Evolutionary conservation across 2,888 invertebrate genomes (phyloP).

Genomic region (Pammene fasciana): DNA sequence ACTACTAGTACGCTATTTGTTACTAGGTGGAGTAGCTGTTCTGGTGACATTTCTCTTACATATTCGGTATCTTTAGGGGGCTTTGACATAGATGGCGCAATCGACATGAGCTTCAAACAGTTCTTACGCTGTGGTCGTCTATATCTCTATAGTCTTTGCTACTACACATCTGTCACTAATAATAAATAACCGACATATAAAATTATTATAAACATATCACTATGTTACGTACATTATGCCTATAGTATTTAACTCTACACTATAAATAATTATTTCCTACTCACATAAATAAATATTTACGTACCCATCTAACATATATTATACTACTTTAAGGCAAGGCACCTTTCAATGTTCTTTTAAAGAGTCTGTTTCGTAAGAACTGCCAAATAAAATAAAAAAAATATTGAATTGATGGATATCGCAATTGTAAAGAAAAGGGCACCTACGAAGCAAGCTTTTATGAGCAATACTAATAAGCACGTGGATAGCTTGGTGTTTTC

Average conservation of each 20-base stretch:
- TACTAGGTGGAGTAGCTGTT: no score
- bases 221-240: slow-evolving; percentile 3
- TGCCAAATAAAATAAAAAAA: background rate
- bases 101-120: no score
- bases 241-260: slow-evolving; percentile 13
- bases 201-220: slow-evolving; percentile 6
- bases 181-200: background rate
- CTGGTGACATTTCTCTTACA: no score
- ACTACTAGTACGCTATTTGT: no score
- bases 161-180: background rate
- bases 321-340: slow-evolving; percentile 22
- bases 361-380: slow-evolving; percentile 24
- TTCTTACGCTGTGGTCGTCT: no score
- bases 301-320: background rate
- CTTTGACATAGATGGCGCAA: no score
- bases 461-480: slow-evolving; percentile 43
- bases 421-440: background rate
- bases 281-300: background rate
- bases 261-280: slow-evolving; percentile 1
- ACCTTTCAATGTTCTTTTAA: slow-evolving; percentile 19
- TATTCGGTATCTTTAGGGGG: no score
- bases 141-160: no score
- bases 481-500: slow-evolving; percentile 45
- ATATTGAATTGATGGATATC: background rate
- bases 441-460: slow-evolving; percentile 14